Evolutionary conservation across 2,113 vertebrate species (phyloP), one percentile per base, ranked within the genome.

Genomic region (Dicentrarchus labrax): DNA sequence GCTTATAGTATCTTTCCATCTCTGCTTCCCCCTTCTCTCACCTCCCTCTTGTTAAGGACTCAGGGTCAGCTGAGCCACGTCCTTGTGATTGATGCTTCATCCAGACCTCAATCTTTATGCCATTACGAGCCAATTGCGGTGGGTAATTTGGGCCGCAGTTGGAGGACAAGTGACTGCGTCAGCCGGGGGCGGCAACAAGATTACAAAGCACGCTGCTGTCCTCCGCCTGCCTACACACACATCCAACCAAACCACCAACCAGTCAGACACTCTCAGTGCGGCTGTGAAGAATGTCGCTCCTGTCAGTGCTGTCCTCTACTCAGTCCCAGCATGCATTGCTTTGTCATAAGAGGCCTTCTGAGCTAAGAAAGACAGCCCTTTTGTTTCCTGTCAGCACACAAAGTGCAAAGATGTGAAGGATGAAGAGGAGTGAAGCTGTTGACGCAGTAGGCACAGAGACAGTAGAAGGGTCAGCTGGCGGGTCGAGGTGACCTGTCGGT

Each of bases 141-240:
- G 69, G 64, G 69, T 92, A 74, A 93, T 93, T 84, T 86, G 51
- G 77, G 54, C 84, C 53, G 45, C 65, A 61, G 41, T 79, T 76
- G 87, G 59, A 87, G 80, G 73, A 78, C 50, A 16, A 83, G 82
- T 86, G 89, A 78, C 85, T 56, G 71, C 84, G 81, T 83, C 76
- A 75, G 43, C 21, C 45, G 21, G 16, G 22, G 66, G 19, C 77
- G 51, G 48, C 13, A 24, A 1, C 9, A 43, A 70, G 72, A 78
- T 88, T 80, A 94, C 94, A 94, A 93, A 88, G 90, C 76, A 53
- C 57, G 36, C 56, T 5, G 67, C 61, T 90, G 87, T 90, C 85
- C 83, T 78, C 69, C 24, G 0, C 41, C 79, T 61, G 19, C 76
- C 24, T 13, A 30, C 54, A 22, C 50, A 64, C 57, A 78, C 73